phyloP scores from a whole-genome alignment of 2,113 vertebrate genomes.

The Scomber japonicus region DNA sequence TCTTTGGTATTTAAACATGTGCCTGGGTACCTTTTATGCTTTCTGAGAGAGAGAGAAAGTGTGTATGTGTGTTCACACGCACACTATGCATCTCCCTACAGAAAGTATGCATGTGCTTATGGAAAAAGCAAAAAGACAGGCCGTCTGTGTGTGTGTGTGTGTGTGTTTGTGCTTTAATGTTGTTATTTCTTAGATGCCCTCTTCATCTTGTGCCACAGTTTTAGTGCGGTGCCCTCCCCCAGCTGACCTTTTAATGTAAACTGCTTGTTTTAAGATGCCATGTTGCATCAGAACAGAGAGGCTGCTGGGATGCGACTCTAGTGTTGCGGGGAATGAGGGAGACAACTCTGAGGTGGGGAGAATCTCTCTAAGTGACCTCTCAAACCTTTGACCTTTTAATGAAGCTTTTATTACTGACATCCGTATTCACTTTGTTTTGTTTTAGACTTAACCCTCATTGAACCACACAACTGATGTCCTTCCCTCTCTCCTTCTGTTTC shows the following conservation, averaged over 20 bases:
- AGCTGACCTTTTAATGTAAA: slow-evolving; percentile 83
- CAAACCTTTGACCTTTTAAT: slow-evolving; percentile 77
- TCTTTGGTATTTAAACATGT: slow-evolving; percentile 65
- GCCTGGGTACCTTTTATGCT: slow-evolving; percentile 47
- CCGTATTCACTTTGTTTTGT: slow-evolving; percentile 67
- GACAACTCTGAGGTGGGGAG: slow-evolving; percentile 76
- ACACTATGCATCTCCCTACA: slow-evolving; percentile 17
- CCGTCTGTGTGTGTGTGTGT: slow-evolving; percentile 15
- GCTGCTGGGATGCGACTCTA: slow-evolving; percentile 58
- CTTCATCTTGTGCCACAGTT: slow-evolving; percentile 52
- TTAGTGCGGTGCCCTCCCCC: slow-evolving; percentile 62
- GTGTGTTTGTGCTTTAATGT: slow-evolving; percentile 26
- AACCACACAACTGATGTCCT: slow-evolving; percentile 25
- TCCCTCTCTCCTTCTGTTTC: background rate
- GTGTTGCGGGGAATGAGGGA: slow-evolving; percentile 69
- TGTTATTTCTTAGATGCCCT: slow-evolving; percentile 35
- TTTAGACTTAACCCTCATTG: slow-evolving; percentile 67
- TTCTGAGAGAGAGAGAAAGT: slow-evolving; percentile 25
- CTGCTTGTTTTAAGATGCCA: slow-evolving; percentile 83
- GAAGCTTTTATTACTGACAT: slow-evolving; percentile 76
- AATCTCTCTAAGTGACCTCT: slow-evolving; percentile 70
- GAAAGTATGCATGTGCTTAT: slow-evolving; percentile 8
- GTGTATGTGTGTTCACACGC: slow-evolving; percentile 3
- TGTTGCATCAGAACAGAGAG: slow-evolving; percentile 70
- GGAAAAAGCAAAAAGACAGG: slow-evolving; percentile 14